Base-by-base conservation (phyloP, 2,888 invertebrate species). In the Merodon equestris region DNA sequence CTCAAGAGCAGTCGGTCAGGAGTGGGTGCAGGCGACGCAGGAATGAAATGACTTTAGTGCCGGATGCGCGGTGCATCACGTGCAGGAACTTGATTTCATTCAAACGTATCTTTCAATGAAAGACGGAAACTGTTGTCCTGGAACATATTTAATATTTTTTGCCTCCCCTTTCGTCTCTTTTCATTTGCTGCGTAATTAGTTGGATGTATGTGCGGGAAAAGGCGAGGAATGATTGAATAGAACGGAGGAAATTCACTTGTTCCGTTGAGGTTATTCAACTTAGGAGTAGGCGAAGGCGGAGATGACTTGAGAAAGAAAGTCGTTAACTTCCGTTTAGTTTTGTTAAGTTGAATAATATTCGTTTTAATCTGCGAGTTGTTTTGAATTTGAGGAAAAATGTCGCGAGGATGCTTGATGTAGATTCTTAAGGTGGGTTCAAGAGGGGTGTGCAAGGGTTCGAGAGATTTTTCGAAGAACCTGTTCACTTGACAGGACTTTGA, bases 101-200 rank as follows among this genome's bases (percentile, higher is more conserved):
- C 40, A 77, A 27, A 57, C 34, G 53, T 48, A 27, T 27, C 27
- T 77, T 63, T 77, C 73, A 77, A 77, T 73, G 53, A 48, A 68
- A 66, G 42, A 15, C 48, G 73, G 77, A 77, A 63, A 58, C 67
- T 57, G 48, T 73, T 66, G 48, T 64, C 19, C 54, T 56, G 7
- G 27, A 27, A 19, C 44, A 40, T 50, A 58, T 58, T 47, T 68
- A 63, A 48, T 44, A 56, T 53, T 44, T 17, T 18, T n/a, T 15
- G 7, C 27, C 27, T 27, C 27, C 27, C 27, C 4, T 15, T 1
- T 19, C 50, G 47, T 72, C 27, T 27, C 27, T 27, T 27, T 27
- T 27, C 71, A 76, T 76, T 58, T 76, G 60, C 50, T 63, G 38
- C 51, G 27, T 56, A 15, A 40, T 38, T 27, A 27, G 53, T 44